Base-by-base conservation (phyloP, 2,797 vertebrate genomes). In the Sciurus carolinensis region DNA sequence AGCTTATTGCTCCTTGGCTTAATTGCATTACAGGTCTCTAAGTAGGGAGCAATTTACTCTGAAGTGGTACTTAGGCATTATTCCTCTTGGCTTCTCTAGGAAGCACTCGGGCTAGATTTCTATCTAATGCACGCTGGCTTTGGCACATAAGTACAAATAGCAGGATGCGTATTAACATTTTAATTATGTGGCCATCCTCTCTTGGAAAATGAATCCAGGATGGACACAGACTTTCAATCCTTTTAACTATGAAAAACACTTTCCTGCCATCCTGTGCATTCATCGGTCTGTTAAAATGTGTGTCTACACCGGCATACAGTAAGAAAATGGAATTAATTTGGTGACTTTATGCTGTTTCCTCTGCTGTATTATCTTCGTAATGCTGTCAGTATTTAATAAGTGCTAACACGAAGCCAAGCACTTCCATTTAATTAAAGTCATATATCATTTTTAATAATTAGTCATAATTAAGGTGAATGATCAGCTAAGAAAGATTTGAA, bases 361-460 rank as follows among this genome's bases (percentile, higher is more conserved):
- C 86, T 26, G 1, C 42, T 44, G 44, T 22, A 62, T 75, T 98
- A 94, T 96, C 95, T 81, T 44, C 24, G 54, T 80, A 98, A 88
- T 30, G 18, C 75, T 95, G 95, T 96, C 97, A 96, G 73, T 79
- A 66, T 89, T 97, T 98, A 97, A 98, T 97, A 96, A 82, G 95
- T 83, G 94, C 97, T 98, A 98, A 98, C 98, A 97, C 98, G 98
- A 98, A 98, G 82, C 97, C 96, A 97, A 98, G 77, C 94, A 96
- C 96, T 98, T 98, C 97, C 90, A 97, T 97, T 98, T 98, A 99
- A 99, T 99, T 98, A 99, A 98, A 99, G 96, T 97, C 97, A 98
- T 98, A 98, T 90, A 98, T 98, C 98, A 99, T 98, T 98, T 98
- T 96, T 97, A 98, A 97, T 98, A 98, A 98, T 98, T 98, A 98